phyloP scores from a whole-genome alignment of 2,113 vertebrate genomes.

The Chaetops frenatus region DNA sequence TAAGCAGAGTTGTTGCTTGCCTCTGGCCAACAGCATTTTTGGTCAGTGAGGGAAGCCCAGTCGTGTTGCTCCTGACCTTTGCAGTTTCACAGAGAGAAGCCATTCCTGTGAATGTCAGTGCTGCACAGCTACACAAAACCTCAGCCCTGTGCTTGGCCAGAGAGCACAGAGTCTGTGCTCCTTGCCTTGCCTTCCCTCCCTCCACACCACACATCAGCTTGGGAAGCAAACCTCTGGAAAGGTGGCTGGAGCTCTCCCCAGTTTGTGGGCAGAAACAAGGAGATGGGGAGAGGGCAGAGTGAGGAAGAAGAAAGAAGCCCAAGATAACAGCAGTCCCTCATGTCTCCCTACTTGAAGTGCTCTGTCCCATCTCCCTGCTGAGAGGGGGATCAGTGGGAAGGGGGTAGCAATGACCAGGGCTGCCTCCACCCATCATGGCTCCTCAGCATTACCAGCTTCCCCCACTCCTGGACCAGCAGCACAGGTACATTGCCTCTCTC shows the following conservation, averaged over 20 bases:
- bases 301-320: background rate
- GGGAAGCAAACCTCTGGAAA: background rate
- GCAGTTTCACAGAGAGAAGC: background rate
- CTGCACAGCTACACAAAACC: background rate
- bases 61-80: accelerated
- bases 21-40: background rate
- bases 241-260: background rate
- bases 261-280: background rate
- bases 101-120: background rate
- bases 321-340: background rate
- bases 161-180: background rate
- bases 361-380: background rate
- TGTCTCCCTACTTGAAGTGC: background rate
- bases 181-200: background rate
- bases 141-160: background rate
- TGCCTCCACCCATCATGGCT: background rate
- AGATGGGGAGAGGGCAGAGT: accelerated
- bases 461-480: background rate
- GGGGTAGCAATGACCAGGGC: accelerated
- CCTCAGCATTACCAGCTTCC: background rate
- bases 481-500: background rate
- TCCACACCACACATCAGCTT: accelerated
- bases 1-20: background rate
- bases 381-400: background rate
- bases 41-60: background rate